Base-by-base conservation (phyloP, 1,140 invertebrate species). In the Drosophila tani region DNA sequence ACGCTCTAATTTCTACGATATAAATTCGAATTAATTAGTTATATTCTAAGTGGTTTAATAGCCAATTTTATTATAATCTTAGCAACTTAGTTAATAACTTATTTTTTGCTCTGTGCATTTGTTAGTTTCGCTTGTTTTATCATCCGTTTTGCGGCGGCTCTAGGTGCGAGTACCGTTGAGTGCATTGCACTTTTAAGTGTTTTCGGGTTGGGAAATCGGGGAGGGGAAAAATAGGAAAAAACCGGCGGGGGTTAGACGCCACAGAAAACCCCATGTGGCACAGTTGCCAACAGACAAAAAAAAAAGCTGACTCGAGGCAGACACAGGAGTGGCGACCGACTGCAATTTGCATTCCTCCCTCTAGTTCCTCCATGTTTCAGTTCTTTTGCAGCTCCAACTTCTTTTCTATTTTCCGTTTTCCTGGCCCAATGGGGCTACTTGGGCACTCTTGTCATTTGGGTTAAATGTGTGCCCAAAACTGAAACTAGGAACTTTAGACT, bases 171-270 rank as follows among this genome's bases (percentile, higher is more conserved):
- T 79, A 78, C 82, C 82, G 82, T 82, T 82, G 67, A 82, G 83
- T 87, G 83, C 83, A 86, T 73, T 86, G 83, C 83, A 86, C 83
- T 86, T 60, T 86, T 64, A 80, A 86, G 83, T 86, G 75, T 75
- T 81, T 79, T 77, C 69, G 62, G 57, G 59, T 51, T 32, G 66
- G 65, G 32, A 66, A 75, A 78, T 43, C 38, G 27, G 29, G 41
- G 0, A 12, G 21, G 24, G 41, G 47, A 7, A 19, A 38, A 47
- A 43, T 27, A 38, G 45, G 60, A 41, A 46, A 38, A 56, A 55
- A 55, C 32, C 51, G 51, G 51, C 51, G 51, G 51, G 51, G 51
- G 51, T 55, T 55, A 55, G 38, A 41, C 62, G 67, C 40, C 49
- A 66, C 38, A 56, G 59, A 74, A 65, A 76, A 59, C 71, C 76